These are phyloP conservation scores for Chlorocebus sabaeus DNA, from an alignment of 2,113 vertebrate genomes.

Conservation along the genomic window DNA sequence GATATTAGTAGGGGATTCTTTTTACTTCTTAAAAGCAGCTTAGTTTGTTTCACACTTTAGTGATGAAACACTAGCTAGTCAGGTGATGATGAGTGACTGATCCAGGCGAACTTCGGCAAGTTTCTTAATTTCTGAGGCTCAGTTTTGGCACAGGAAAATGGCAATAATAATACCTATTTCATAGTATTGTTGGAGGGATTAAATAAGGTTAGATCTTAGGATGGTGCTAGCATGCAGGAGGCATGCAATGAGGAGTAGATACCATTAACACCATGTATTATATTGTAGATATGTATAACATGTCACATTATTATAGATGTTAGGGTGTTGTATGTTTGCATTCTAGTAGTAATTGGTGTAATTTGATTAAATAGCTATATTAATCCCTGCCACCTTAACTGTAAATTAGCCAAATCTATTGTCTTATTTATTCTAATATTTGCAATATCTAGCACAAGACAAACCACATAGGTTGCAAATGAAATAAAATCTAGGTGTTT, in stretches of 20 bases:
- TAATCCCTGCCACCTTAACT: not conserved
- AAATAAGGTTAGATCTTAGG: not conserved
- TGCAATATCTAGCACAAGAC: not conserved
- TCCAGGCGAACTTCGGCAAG: not conserved
- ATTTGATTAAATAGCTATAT: not conserved
- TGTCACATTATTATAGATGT: not conserved
- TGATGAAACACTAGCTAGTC: not conserved
- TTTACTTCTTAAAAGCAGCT: not conserved
- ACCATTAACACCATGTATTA: not conserved
- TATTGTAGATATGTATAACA: not conserved
- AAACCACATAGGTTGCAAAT: not conserved
- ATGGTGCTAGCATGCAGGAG: not conserved
- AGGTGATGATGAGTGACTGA: not conserved
- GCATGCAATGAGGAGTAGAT: not conserved
- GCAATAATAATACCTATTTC: not conserved
- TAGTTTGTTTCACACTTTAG: not conserved
- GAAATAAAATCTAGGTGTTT: not conserved
- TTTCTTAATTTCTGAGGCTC: not conserved
- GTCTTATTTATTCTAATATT: not conserved
- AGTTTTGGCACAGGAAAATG: not conserved
- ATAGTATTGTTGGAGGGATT: not conserved
- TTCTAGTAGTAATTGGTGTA: not conserved
- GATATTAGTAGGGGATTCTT: not conserved
- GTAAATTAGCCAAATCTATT: not conserved
- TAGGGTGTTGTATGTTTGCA: not conserved